These are phyloP conservation scores for Marmota flaviventris DNA, from an alignment of 2,113 vertebrate species.

Conservation along the genomic window DNA sequence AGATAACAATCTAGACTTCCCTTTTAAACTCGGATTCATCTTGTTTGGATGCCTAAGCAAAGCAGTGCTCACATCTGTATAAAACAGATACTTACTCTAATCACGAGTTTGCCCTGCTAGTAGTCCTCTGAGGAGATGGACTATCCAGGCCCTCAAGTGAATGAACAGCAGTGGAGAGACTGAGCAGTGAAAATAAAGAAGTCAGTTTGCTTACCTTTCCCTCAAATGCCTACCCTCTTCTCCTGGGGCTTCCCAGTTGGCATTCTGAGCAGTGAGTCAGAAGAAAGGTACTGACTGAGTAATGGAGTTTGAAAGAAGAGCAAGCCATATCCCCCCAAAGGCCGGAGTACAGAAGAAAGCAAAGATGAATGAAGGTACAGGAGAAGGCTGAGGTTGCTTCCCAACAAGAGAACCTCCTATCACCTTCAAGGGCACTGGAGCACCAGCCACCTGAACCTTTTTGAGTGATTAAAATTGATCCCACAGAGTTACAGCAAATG, in stretches of 20 bases:
- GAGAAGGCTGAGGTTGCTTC: background rate
- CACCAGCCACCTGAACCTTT: background rate
- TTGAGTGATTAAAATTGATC: background rate
- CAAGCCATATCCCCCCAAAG: background rate
- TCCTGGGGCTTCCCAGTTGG: background rate
- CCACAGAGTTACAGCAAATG: background rate
- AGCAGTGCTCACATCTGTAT: background rate
- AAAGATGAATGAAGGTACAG: background rate
- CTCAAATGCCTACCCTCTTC: background rate
- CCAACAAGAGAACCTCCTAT: background rate
- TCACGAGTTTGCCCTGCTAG: background rate
- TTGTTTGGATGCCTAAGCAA: background rate
- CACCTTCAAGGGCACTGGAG: fast-evolving
- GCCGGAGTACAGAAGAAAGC: background rate
- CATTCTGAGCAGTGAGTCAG: background rate
- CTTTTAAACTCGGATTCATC: background rate
- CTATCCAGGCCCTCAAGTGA: background rate
- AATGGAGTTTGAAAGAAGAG: background rate
- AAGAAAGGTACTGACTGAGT: background rate
- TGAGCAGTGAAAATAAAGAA: background rate
- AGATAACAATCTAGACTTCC: background rate
- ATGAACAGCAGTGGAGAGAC: background rate
- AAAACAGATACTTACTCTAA: background rate
- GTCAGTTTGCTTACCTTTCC: background rate
- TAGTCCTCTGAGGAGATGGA: background rate